Evolutionary conservation across 1,140 invertebrate species (phyloP).

Genomic region (Phocides pigmalion): DNA sequence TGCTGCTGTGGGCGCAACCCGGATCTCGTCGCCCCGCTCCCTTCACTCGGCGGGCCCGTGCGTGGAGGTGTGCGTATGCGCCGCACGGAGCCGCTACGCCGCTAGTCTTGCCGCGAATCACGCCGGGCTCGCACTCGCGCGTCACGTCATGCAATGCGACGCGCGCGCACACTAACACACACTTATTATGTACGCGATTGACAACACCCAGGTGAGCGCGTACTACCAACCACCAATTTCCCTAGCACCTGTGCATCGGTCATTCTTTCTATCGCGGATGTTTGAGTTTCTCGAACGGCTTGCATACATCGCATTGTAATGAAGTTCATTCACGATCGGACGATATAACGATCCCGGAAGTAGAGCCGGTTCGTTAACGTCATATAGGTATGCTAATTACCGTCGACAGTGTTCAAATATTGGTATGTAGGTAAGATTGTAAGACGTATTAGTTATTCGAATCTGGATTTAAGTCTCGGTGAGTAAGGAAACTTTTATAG

Average conservation of each 20-base stretch:
- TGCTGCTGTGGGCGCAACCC: slow-evolving; percentile 78
- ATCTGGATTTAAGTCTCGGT: slow-evolving; percentile 9
- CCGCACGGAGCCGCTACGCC: slow-evolving; percentile 41
- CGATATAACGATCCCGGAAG: slow-evolving; percentile 77
- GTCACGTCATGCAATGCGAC: slow-evolving; percentile 63
- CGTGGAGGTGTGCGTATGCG: slow-evolving; percentile 69
- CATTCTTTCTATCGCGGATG: slow-evolving; percentile 23
- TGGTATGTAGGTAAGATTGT: slow-evolving; percentile 36
- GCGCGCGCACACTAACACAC: slow-evolving; percentile 48
- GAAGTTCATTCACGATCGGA: slow-evolving; percentile 69
- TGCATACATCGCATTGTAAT: slow-evolving; percentile 59
- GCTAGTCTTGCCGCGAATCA: slow-evolving; percentile 59
- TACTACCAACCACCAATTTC: slow-evolving; percentile 35
- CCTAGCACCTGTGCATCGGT: slow-evolving; percentile 44
- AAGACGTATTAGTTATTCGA: slow-evolving; percentile 20
- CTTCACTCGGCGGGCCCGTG: slow-evolving; percentile 70
- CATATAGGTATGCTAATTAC: slow-evolving; percentile 76
- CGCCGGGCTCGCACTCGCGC: slow-evolving; percentile 55
- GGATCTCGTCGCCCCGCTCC: slow-evolving; percentile 78
- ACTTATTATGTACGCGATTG: slow-evolving; percentile 79
- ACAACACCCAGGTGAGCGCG: slow-evolving; percentile 79
- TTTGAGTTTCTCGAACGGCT: slow-evolving; percentile 34
- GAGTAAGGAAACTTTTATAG: slow-evolving; percentile 9
- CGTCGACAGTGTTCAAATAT: slow-evolving; percentile 63
- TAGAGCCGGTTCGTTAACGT: slow-evolving; percentile 76